Evolutionary conservation across 2,113 vertebrate species (phyloP), one percentile per base, ranked within the genome.

Genomic region (Athene cunicularia): DNA sequence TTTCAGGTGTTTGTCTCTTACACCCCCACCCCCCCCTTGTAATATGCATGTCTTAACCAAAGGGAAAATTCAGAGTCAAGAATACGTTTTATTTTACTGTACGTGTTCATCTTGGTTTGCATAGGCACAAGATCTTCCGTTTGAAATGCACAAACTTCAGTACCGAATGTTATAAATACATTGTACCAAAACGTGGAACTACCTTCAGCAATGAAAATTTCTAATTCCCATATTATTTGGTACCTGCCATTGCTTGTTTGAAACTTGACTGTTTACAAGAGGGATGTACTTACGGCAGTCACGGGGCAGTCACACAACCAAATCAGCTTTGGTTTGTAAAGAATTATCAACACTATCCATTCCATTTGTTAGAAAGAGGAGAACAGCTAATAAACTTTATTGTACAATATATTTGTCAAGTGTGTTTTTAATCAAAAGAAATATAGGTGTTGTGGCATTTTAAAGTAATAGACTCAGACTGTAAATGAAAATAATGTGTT

Each of bases 381-480:
- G 98, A 99, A 98, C 98, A 98, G 98, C 98, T 98, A 98, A 99
- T 99, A 99, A 99, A 99, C 96, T 98, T 98, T 98, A 98, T 98
- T 98, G 98, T 98, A 98, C 98, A 97, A 98, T 84, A 14, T 63
- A 47, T 75, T 97, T 94, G 95, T 98, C 97, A 96, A 96, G 66
- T 80, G 97, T 98, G 97, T 98, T 98, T 98, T 98, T 97, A 97
- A 97, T 98, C 93, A 26, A 58, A 80, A 75, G 68, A 30, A 80
- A 53, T 52, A 28, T 28, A 95, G 28, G 13, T 64, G 53, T 4
- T 82, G 89, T 45, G 79, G 62, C 28, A 24, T 66, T 81, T 73
- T 9, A 43, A 79, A 86, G 37, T 50, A 67, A 88, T 27, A 86
- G 56, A 10, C 43, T 19, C 3, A 4, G 28, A 43, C 55, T 68